phyloP scores from a whole-genome alignment of 2,113 vertebrate genomes.

The Xenus cinereus region DNA sequence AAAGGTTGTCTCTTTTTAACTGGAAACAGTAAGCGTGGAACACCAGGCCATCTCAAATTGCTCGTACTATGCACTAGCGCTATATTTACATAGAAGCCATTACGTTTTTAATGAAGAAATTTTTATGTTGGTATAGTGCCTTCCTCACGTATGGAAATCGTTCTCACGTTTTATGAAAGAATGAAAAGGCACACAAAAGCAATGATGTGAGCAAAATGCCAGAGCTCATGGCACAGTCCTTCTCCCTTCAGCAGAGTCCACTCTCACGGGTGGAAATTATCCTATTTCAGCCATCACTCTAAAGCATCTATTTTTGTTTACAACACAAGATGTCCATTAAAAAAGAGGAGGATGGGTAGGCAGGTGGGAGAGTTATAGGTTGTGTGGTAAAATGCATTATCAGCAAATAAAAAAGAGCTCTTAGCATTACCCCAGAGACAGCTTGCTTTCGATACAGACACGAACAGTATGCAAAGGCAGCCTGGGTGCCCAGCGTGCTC shows the following conservation, averaged over 20 bases:
- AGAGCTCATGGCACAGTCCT: not conserved
- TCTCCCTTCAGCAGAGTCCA: not conserved
- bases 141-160: not conserved
- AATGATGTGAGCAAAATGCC: not conserved
- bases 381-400: not conserved
- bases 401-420: not conserved
- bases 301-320: not conserved
- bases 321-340: not conserved
- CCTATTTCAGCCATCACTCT: not conserved
- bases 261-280: rapidly evolving
- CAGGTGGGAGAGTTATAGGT: not conserved
- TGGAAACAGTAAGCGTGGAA: not conserved
- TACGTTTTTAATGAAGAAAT: not conserved
- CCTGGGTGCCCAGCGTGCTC: not conserved
- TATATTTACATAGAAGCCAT: not conserved
- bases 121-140: not conserved
- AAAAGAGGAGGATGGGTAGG: not conserved
- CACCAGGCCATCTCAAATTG: not conserved
- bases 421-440: not conserved
- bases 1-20: not conserved
- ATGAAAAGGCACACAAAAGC: not conserved
- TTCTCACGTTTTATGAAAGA: not conserved
- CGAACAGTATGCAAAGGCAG: not conserved
- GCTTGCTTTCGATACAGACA: not conserved
- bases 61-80: not conserved